Conservation (phyloP, 1,140 invertebrate genomes). For the Drosophila varians region DNA sequence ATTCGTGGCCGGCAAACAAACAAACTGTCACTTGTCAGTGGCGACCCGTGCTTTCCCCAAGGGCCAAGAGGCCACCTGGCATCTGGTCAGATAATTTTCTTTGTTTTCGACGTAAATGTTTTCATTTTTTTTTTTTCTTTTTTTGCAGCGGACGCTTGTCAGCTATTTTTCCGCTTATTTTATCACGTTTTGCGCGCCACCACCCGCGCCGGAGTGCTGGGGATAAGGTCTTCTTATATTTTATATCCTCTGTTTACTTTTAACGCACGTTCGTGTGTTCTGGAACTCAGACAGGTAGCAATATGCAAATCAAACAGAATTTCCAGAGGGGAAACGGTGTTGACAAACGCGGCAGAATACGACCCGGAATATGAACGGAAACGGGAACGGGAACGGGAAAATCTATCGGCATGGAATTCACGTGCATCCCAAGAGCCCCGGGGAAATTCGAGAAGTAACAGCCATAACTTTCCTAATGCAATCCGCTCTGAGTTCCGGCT, state of each 20-base stretch:
- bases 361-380: no score
- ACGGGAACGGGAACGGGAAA: no score
- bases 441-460: constrained; percentile 19
- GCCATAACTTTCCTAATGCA: constrained; percentile 52
- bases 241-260: constrained; percentile 49
- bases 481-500: constrained; percentile 42
- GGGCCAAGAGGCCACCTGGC: constrained; percentile 12
- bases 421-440: constrained; percentile 47
- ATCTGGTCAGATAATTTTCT: constrained; percentile 76
- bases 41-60: constrained; percentile 23
- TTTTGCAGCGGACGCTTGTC: constrained; percentile 16
- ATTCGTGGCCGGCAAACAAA: constrained; percentile 43
- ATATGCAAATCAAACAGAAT: constrained; percentile 76
- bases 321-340: constrained; percentile 23
- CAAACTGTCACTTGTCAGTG: constrained; percentile 73
- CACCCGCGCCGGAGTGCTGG: neutral
- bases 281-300: constrained; percentile 65
- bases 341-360: constrained; percentile 40
- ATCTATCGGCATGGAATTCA: constrained; percentile 64
- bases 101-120: constrained; percentile 70
- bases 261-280: constrained; percentile 30
- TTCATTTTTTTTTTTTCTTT: constrained; percentile 68
- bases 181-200: neutral
- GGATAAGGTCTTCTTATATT: constrained; percentile 10
- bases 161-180: constrained; percentile 7